phyloP scores from a whole-genome alignment of 2,113 vertebrate species.

The Rhinogobius similis region DNA sequence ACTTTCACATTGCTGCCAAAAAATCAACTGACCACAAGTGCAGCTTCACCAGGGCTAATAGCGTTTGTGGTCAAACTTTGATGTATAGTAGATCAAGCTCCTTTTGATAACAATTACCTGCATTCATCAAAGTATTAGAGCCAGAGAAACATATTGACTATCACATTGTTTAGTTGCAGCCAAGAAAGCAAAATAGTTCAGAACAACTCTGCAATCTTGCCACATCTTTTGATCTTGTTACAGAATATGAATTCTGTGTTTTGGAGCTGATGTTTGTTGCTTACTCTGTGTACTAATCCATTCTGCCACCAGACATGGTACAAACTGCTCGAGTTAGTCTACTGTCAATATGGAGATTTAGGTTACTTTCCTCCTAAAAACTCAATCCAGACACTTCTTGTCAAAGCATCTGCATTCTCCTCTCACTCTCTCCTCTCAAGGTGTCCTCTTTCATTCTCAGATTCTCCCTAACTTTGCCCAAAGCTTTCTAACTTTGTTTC shows the following conservation, averaged over 20 bases:
- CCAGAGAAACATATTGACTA: not conserved
- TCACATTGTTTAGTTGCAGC: not conserved
- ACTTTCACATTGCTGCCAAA: not conserved
- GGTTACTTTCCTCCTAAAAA: not conserved
- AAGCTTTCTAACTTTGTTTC: not conserved
- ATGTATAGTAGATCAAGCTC: not conserved
- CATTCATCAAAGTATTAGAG: not conserved
- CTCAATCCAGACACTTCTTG: not conserved
- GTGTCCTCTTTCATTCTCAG: conserved; percentile 6
- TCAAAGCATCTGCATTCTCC: conserved; percentile 4
- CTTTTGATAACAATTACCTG: not conserved
- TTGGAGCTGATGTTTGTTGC: no score
- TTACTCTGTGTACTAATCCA: no score
- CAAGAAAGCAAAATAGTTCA: not conserved
- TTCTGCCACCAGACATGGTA: not conserved
- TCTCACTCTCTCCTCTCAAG: conserved; percentile 3
- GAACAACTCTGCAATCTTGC: not conserved
- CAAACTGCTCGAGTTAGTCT: not conserved
- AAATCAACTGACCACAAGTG: not conserved
- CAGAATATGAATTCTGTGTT: no score
- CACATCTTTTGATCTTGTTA: no score
- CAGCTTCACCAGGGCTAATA: not conserved
- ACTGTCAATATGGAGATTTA: not conserved
- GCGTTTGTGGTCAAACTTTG: not conserved
- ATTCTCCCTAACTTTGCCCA: conserved; percentile 8